A percentile compares a stretch with the other conserved stretches of the same genome.
Evolutionary conservation across 2,888 invertebrate species (phyloP).

Genomic region (Zhuqinia jingwanae): DNA sequence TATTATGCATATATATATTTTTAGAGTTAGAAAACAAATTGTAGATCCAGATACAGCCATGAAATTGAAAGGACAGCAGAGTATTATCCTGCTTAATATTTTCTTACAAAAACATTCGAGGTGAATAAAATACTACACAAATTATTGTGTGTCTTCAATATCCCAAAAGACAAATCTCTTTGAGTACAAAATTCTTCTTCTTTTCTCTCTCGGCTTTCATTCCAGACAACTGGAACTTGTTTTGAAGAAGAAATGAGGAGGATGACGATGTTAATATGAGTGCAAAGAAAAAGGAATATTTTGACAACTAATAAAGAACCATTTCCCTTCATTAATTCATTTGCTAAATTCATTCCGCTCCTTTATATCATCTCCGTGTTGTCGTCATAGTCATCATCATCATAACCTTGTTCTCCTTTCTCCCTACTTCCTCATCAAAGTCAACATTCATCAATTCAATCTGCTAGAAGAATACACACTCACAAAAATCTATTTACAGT

Average conservation of each 20-base stretch:
- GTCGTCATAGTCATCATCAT: constrained; percentile 43
- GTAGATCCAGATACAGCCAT: background rate
- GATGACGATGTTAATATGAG: constrained; percentile 15
- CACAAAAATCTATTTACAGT: constrained; percentile 32
- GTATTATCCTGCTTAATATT: background rate
- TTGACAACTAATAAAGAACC: constrained; percentile 69
- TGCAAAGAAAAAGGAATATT: constrained; percentile 58
- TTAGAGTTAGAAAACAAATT: no score
- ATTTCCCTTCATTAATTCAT: constrained; percentile 42
- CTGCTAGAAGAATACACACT: background rate
- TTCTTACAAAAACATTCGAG: background rate
- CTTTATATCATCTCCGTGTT: constrained; percentile 42
- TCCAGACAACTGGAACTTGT: constrained; percentile 19
- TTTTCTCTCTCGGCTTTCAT: background rate
- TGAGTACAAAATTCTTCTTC: background rate
- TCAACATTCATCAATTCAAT: constrained; percentile 21
- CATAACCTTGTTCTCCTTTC: background rate
- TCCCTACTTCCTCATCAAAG: background rate
- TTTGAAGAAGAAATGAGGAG: background rate
- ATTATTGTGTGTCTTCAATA: background rate
- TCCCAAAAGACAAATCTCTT: background rate
- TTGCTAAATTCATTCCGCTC: constrained; percentile 41
- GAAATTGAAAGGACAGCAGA: background rate
- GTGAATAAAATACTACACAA: no score
- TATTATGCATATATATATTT: no score